Conservation (phyloP, 2,797 vertebrate genomes). For the Sternotherus odoratus region DNA sequence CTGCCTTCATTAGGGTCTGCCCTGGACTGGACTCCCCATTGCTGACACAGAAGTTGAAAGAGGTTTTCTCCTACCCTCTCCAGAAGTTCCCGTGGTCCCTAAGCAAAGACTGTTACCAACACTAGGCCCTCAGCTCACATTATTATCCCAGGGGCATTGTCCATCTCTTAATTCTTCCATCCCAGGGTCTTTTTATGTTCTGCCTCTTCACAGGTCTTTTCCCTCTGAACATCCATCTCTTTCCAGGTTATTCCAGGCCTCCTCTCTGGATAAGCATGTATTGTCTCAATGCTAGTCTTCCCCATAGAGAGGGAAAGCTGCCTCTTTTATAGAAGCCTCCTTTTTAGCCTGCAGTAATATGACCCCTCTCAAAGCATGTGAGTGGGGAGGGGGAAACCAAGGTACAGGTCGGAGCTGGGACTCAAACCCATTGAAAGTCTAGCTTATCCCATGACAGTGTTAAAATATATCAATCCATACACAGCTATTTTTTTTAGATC, state of each 20-base stretch:
- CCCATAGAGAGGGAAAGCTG: not conserved
- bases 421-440: not conserved
- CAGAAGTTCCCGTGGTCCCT: not conserved
- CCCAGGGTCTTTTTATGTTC: not conserved
- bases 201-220: not conserved
- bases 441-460: not conserved
- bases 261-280: not conserved
- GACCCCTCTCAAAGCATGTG: not conserved
- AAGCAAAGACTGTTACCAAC: not conserved
- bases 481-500: not conserved
- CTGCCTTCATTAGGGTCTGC: not conserved
- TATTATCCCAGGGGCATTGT: not conserved
- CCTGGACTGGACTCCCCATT: not conserved
- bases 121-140: not conserved
- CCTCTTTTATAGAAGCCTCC: not conserved
- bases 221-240: not conserved
- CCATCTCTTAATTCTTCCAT: not conserved
- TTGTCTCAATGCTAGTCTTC: not conserved
- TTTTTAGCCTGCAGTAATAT: not conserved
- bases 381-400: not conserved
- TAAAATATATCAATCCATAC: not conserved
- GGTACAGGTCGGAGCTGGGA: not conserved
- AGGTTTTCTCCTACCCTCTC: not conserved
- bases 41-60: not conserved
- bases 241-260: not conserved